A percentile compares a stretch with the other conserved stretches of the same genome.
Evolutionary conservation across 2,797 vertebrate genomes (phyloP).

Genomic region (Oryzias dopingdopingensis): DNA sequence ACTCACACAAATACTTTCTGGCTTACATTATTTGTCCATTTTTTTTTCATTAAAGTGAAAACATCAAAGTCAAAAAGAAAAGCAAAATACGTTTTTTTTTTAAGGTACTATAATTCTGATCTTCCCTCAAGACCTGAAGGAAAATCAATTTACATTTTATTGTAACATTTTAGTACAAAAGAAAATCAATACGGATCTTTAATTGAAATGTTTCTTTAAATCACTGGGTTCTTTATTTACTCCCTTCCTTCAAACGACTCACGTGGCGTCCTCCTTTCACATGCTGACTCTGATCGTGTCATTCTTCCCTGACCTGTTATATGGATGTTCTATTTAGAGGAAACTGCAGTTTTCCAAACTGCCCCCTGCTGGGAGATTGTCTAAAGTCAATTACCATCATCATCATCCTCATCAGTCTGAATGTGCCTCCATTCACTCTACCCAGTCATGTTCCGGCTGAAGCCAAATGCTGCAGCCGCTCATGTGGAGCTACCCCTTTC

Average conservation of each 20-base stretch:
- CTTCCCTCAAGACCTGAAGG: no score
- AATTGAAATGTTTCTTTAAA: neutral
- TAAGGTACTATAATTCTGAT: no score
- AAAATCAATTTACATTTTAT: no score
- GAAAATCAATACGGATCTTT: neutral
- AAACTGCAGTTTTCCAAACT: slow-evolving; percentile 48
- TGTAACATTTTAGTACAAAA: no score
- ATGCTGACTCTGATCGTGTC: slow-evolving; percentile 36
- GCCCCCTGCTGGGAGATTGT: slow-evolving; percentile 56
- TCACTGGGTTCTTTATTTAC: neutral
- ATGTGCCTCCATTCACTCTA: slow-evolving; percentile 38
- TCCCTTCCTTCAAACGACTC: slow-evolving; percentile 3
- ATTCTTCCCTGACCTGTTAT: slow-evolving; percentile 21
- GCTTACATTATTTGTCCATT: no score
- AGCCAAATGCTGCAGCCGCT: slow-evolving; percentile 64
- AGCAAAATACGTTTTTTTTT: no score
- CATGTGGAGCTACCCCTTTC: slow-evolving; percentile 48
- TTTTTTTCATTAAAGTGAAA: no score
- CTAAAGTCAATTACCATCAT: slow-evolving; percentile 51
- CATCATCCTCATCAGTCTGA: slow-evolving; percentile 49
- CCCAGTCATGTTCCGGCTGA: slow-evolving; percentile 53
- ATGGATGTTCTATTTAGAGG: slow-evolving; percentile 52
- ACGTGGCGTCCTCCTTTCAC: slow-evolving; percentile 26
- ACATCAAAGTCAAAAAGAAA: no score
- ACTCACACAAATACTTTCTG: no score